A percentile compares a stretch with the other conserved stretches of the same genome.
phyloP scores from a whole-genome alignment of 2,797 vertebrate species.

The Hippoglossus hippoglossus region DNA sequence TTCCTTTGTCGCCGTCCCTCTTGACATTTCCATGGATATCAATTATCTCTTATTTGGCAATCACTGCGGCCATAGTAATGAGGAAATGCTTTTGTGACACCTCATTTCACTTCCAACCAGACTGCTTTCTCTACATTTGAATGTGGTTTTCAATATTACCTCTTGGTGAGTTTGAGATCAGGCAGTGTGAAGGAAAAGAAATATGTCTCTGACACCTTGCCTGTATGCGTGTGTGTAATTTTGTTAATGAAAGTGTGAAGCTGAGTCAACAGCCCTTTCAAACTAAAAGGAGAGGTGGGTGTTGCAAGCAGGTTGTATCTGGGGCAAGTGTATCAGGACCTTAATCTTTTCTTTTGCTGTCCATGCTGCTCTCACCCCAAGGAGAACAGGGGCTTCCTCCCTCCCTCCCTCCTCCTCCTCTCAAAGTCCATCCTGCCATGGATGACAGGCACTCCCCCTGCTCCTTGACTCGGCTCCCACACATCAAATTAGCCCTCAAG shows the following conservation, averaged over 20 bases:
- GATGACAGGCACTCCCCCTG: conserved; percentile 39
- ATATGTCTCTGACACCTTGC: conserved; percentile 20
- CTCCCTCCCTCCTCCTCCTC: neutral
- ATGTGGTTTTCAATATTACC: conserved; percentile 9
- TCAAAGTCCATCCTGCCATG: conserved; percentile 18
- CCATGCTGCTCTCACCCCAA: conserved; percentile 43
- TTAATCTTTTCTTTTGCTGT: conserved; percentile 50
- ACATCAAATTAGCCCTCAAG: conserved; percentile 55
- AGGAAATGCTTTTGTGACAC: conserved; percentile 38
- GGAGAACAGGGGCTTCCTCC: conserved; percentile 16
- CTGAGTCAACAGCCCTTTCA: conserved; percentile 1
- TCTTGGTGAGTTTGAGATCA: conserved; percentile 14
- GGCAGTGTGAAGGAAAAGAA: neutral
- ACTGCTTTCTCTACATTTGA: conserved; percentile 10
- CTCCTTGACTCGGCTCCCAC: conserved; percentile 45
- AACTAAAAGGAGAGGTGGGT: conserved; percentile 20
- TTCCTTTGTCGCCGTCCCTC: conserved; percentile 30
- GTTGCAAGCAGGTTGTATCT: conserved; percentile 31
- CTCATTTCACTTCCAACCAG: conserved; percentile 27
- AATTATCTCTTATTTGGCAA: conserved; percentile 53
- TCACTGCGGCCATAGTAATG: conserved; percentile 45
- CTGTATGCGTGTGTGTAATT: conserved; percentile 13
- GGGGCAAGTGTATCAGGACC: conserved; percentile 7
- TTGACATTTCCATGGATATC: conserved; percentile 44
- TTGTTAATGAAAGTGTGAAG: conserved; percentile 18